Base-by-base conservation (phyloP, 2,797 vertebrate genomes). In the Sebastes alutus region DNA sequence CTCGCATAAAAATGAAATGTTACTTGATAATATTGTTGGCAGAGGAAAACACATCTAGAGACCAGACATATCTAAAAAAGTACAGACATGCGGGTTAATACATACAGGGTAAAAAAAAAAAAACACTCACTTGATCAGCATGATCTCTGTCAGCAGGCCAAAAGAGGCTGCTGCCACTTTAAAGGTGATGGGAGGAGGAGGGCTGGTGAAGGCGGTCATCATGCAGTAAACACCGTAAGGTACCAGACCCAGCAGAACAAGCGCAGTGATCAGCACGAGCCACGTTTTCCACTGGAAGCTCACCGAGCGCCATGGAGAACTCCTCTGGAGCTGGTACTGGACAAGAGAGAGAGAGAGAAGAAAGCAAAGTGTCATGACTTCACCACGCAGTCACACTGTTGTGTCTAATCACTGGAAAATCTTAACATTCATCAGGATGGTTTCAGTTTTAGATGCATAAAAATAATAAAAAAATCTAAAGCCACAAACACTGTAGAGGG, bases 281-380 rank as follows among this genome's bases (percentile, higher is more conserved):
- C 93, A 91, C 5, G 89, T 92, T 88, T 90, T 89, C 93, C 92
- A 92, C 20, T 77, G 92, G 80, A 80, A 81, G 68, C 78, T 56
- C 81, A 95, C 23, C 6, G 77, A 65, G 72, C 84, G 82, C 90
- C 94, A 95, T 0, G 88, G 18, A 8, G 88, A 85, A 14, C 79
- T 78, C 82, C 91, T 92, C 87, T 95, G 91, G 60, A 96, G 86
- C 61, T 90, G 75, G 76, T 94, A 95, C 94, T 95, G 90, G 38
- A 69, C 1, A 7, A 52, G 60, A 83, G 68, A 81, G 12, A 38
- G 35, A 87, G 35, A 87, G 11, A 87, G 7, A 63, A 14, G 55
- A 14, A 58, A 23, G 23, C 18, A 77, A 46, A 16, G 52, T 13
- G 5, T 49, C 25, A 9, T 60, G 33, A 58, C n/a, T 22, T 66